phyloP scores from a whole-genome alignment of 1,140 invertebrate genomes.

The Brachionus manjavacas region DNA sequence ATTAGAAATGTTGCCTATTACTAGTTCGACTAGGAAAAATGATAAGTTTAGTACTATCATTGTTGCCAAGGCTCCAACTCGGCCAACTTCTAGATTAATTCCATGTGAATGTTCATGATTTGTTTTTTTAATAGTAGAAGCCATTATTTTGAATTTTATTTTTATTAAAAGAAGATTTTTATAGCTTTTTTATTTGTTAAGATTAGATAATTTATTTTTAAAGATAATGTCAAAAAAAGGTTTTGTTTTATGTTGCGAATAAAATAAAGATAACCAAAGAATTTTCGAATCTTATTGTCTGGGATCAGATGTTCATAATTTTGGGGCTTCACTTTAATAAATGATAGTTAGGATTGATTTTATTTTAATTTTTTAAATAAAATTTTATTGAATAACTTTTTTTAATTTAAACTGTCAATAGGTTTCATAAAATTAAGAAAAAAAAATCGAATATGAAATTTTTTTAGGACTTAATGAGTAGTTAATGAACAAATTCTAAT shows the following conservation, averaged over 20 bases:
- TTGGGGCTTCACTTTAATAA: too few relatives aligned
- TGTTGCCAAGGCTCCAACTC: background rate
- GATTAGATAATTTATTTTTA: background rate
- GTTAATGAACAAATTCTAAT: too few relatives aligned
- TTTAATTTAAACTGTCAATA: too few relatives aligned
- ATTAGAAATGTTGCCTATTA: constrained; percentile 61
- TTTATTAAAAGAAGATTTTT: background rate
- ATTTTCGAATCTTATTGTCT: too few relatives aligned
- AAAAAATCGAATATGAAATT: too few relatives aligned
- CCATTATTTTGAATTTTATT: background rate
- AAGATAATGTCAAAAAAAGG: background rate
- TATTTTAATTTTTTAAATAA: too few relatives aligned
- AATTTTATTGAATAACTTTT: too few relatives aligned
- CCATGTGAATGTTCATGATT: background rate
- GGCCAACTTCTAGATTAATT: background rate
- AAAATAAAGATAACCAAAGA: background rate
- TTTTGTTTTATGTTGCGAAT: background rate
- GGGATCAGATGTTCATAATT: too few relatives aligned
- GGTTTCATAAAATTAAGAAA: too few relatives aligned
- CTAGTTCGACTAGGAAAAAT: constrained; percentile 62
- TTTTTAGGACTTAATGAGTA: too few relatives aligned
- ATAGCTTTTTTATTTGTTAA: background rate
- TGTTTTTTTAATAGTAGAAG: background rate
- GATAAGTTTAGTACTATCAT: constrained; percentile 59
- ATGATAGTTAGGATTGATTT: too few relatives aligned